A percentile compares a stretch with the other conserved stretches of the same genome.
Conservation (phyloP, 2,888 invertebrate species). For the Nomada hirtipes region DNA sequence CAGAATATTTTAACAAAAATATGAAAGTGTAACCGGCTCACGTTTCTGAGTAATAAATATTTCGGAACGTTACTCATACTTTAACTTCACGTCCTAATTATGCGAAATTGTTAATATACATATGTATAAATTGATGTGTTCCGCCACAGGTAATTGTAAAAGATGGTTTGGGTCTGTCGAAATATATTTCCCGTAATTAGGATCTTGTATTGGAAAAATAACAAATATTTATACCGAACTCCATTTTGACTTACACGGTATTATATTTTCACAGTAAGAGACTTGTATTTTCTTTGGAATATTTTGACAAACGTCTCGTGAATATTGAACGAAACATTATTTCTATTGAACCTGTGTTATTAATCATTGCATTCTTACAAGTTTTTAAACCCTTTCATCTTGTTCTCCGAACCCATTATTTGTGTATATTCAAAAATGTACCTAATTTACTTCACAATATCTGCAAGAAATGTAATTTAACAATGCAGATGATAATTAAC, state of each 20-base stretch:
- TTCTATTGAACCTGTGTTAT: background rate
- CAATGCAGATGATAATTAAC: no score
- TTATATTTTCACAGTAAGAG: no score
- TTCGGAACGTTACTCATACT: background rate
- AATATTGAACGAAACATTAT: background rate
- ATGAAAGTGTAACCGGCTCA: background rate
- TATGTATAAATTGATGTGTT: background rate
- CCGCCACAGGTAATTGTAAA: background rate
- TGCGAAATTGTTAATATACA: background rate
- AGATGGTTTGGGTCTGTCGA: background rate
- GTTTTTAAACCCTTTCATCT: background rate
- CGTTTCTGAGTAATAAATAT: constrained; percentile 1
- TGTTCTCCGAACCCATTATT: no score
- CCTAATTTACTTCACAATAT: no score
- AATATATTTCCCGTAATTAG: background rate
- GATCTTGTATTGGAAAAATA: background rate
- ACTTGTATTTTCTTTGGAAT: no score
- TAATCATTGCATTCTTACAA: background rate
- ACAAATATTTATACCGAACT: background rate
- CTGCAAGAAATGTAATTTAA: no score
- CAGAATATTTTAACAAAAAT: background rate
- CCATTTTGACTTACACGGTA: background rate
- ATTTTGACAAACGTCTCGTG: no score
- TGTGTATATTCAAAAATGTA: no score
- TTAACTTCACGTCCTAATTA: background rate